Conservation (phyloP, 2,888 invertebrate genomes). For the Tillus elongatus region DNA sequence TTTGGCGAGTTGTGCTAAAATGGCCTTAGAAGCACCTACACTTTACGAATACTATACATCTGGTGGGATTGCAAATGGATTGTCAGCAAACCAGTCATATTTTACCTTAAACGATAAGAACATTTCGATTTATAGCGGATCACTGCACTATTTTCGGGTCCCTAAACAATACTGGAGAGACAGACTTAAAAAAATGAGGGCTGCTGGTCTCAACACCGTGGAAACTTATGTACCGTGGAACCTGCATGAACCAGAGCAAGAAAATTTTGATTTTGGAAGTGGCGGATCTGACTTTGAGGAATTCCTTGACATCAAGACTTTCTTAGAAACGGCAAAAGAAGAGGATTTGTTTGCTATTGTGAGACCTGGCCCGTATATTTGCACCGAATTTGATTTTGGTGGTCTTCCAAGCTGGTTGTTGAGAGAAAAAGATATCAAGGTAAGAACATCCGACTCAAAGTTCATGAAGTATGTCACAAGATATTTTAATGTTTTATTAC, state of each 20-base stretch:
- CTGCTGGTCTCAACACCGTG: constrained; percentile 78
- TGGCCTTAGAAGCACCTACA: constrained; percentile 34
- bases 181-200: constrained; percentile 63
- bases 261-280: constrained; percentile 51
- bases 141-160: constrained; percentile 79
- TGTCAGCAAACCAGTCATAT: constrained; percentile 30
- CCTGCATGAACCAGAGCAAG: constrained; percentile 68
- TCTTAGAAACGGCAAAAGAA: constrained; percentile 61
- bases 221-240: constrained; percentile 85
- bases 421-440: constrained; percentile 41
- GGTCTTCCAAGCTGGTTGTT: constrained; percentile 28
- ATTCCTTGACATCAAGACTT: constrained; percentile 50
- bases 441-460: constrained; percentile 31
- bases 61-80: constrained; percentile 32
- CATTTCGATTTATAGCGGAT: constrained; percentile 43
- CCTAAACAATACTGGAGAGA: constrained; percentile 72
- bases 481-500: constrained; percentile 45
- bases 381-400: constrained; percentile 72
- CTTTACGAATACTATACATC: constrained; percentile 42
- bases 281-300: constrained; percentile 46
- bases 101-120: constrained; percentile 41
- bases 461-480: constrained; percentile 42
- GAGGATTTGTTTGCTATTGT: constrained; percentile 70
- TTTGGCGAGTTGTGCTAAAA: too few species aligned
- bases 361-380: constrained; percentile 83